Evolutionary conservation across 37 sponge, comb jelly and placozoan genomes (phyloP).

Genomic region (Lycopodina hypogea): DNA sequence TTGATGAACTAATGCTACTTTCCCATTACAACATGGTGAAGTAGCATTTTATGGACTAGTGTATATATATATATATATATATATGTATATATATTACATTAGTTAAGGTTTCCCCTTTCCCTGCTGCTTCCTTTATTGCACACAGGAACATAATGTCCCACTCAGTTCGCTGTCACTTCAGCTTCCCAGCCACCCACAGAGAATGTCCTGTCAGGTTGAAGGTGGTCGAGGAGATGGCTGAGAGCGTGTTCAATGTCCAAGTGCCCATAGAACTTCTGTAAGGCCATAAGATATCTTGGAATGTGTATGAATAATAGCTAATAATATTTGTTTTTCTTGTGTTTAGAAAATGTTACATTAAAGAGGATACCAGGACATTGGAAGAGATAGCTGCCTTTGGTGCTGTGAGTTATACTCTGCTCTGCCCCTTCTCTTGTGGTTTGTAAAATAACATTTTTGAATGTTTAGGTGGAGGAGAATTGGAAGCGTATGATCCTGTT

Average conservation of each 20-base stretch:
- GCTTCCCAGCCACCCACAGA: slow-evolving; percentile 7
- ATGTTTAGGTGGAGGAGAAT: slow-evolving; percentile 33
- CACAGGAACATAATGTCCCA: slow-evolving; percentile 38
- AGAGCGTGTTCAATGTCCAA: slow-evolving; percentile 64
- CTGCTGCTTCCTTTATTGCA: too few relatives aligned
- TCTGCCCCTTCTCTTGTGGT: neutral
- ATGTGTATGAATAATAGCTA: too few relatives aligned
- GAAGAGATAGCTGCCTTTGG: slow-evolving; percentile 38
- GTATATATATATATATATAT: too few relatives aligned
- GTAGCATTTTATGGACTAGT: too few relatives aligned
- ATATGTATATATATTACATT: too few relatives aligned
- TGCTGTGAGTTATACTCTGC: slow-evolving; percentile 22
- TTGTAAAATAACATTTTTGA: neutral
- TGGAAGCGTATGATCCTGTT: slow-evolving; percentile 18
- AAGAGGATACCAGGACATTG: slow-evolving; percentile 22
- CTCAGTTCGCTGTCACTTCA: slow-evolving; percentile 26
- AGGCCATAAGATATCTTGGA: too few relatives aligned
- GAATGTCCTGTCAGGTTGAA: slow-evolving; percentile 20
- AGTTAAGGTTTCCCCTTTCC: too few relatives aligned
- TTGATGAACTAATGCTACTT: too few relatives aligned
- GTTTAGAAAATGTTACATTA: slow-evolving; percentile 52
- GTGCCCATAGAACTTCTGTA: slow-evolving; percentile 68
- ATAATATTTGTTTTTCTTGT: neutral
- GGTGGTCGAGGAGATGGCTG: slow-evolving; percentile 72
- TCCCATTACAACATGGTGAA: too few relatives aligned